Base-by-base conservation (phyloP, 2,113 vertebrate genomes). In the Passer domesticus region DNA sequence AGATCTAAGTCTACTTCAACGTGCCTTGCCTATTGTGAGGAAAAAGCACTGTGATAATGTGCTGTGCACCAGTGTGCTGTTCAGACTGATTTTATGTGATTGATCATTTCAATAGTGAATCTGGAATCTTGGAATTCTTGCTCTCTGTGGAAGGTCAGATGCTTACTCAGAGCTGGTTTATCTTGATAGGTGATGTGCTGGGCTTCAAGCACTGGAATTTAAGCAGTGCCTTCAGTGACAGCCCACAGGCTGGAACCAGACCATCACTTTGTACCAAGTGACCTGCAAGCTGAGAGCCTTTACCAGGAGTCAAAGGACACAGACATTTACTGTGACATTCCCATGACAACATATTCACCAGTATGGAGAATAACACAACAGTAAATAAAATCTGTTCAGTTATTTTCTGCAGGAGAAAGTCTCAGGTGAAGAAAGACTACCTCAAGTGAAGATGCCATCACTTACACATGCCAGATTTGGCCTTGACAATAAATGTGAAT, bases 191-290 rank as follows among this genome's bases (percentile, higher is more conserved):
- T 70, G 66, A 62, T 14, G 30, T 0, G 2, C 3, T 69, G 52
- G 64, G 47, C 24, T 87, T 73, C 53, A 73, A 79, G 81, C 15
- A 56, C 10, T 23, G 44, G 24, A 9, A n/a, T 58, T 70, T 79
- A 64, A 83, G 37, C 23, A 43, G 15, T 0, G 5, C 20, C 50
- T 58, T 59, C 52, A 52, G 58, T 12, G 24, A 33, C 10, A 15
- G 52, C 11, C 35, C 0, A 0, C 3, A 24, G 2, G 4, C 28
- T 50, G 22, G 47, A 73, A 83, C 24, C 64, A 67, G 19, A 83
- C n/a, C 31, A 75, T 55, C 33, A 7, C 63, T 59, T 44, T 60
- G 53, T 13, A 74, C 33, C 8, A 6, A 90, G 21, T 41, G 33
- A 81, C 50, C n/a, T 23, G 59, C n/a, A 73, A 23, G 28, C 23